Base-by-base conservation (phyloP, 1,140 invertebrate species). In the Papilio glaucus region DNA sequence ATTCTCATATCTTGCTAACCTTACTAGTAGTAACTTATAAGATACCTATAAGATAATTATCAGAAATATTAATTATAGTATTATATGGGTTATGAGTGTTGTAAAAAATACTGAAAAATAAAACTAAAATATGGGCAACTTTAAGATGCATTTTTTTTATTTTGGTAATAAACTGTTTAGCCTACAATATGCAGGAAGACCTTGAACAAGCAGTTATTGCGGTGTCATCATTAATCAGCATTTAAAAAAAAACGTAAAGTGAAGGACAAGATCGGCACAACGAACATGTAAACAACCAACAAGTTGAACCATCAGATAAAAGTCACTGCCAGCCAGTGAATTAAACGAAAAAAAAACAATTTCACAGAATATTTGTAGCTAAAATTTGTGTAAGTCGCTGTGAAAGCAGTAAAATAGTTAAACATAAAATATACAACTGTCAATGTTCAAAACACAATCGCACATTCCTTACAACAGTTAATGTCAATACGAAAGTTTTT, bases 401-500 rank as follows among this genome's bases (percentile, higher is more conserved):
- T 57, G 21, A 57, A 24, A 26, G 49, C 21, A 24, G 49, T 6
- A 33, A 3, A 24, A 13, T 26, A 10, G 12, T 57, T 24, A 13
- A 57, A 21, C 21, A 13, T n/a, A 45, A 45, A 45, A 4, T 57
- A 57, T 12, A 57, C 49, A 57, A 10, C 49, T 24, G 49, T 57
- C 49, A 57, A 57, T 57, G 49, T 57, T 57, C 12, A 57, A 57
- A 53, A 57, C 12, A 57, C 49, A 57, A 21, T 9, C 12, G 49
- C 49, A 24, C 29, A 10, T 67, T 67, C 26, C 13, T 26, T 41
- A 41, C 8, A 39, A 24, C 63, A 45, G 21, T 15, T 67, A 5
- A 65, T 18, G 63, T 67, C 63, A 67, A 42, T 6, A 24, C 37
- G 21, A 24, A 38, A 67, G 37, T 67, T 24, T 33, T 67, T 26